A percentile compares a stretch with the other conserved stretches of the same genome.
phyloP scores from a whole-genome alignment of 2,797 vertebrate species.

The Diplodus sargus region DNA sequence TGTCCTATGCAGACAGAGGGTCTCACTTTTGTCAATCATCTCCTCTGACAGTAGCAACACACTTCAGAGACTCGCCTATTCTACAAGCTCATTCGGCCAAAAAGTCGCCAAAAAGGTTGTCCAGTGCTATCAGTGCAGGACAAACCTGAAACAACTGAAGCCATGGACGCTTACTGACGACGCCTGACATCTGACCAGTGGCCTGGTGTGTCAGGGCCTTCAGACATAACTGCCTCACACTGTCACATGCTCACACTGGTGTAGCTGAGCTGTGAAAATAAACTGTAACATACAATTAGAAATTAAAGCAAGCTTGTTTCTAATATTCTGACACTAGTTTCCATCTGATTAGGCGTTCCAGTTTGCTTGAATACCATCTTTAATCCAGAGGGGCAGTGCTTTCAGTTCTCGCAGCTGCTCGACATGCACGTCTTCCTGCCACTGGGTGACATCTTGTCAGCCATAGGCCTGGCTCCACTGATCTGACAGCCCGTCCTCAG shows the following conservation, averaged over 20 bases:
- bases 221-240: background rate
- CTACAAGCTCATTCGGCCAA: too few species aligned
- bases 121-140: too few species aligned
- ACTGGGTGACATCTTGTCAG: conserved; percentile 65
- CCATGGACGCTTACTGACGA: too few species aligned
- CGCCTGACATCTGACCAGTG: too few species aligned
- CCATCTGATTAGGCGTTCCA: conserved; percentile 21
- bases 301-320: background rate
- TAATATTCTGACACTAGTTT: background rate
- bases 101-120: too few species aligned
- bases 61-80: too few species aligned
- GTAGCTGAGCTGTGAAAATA: conserved; percentile 1
- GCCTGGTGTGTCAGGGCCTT: too few species aligned
- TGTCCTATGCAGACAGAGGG: too few species aligned
- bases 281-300: background rate
- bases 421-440: conserved; percentile 41
- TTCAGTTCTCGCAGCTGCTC: conserved; percentile 15
- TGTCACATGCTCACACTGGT: background rate
- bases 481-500: conserved; percentile 70
- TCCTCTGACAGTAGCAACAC: too few species aligned
- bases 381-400: conserved; percentile 37
- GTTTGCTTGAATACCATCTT: conserved; percentile 33
- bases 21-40: too few species aligned
- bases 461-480: conserved; percentile 53
- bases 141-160: too few species aligned